These are phyloP conservation scores for Sycophila texana DNA, from an alignment of 2,888 invertebrate genomes.

Conservation along the genomic window DNA sequence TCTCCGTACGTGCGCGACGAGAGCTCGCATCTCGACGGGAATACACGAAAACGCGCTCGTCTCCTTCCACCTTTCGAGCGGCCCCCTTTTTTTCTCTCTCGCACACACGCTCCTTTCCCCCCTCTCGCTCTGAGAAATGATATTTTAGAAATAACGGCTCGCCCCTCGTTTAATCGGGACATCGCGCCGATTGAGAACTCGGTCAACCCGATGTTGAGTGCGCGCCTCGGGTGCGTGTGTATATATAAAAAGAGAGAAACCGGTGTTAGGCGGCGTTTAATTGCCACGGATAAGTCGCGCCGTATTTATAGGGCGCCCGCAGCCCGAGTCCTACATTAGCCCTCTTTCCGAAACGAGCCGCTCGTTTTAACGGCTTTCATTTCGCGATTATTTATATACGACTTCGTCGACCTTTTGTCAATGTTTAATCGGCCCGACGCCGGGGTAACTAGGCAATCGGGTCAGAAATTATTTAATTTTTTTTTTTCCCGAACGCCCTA, in stretches of 20 bases:
- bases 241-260: not conserved
- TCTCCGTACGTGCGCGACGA: slow-evolving; percentile 5
- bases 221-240: not conserved
- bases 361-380: not conserved
- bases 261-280: slow-evolving; percentile 33
- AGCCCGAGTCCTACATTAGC: not conserved
- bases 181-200: slow-evolving; percentile 46
- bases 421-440: no score
- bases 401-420: no score
- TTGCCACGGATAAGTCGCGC: slow-evolving; percentile 17
- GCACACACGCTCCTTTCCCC: not conserved
- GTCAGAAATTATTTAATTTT: no score
- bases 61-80: not conserved
- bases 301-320: slow-evolving; percentile 28
- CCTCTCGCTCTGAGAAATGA: slow-evolving; percentile 38
- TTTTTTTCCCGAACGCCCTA: no score
- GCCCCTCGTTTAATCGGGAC: slow-evolving; percentile 34
- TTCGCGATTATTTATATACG: no score
- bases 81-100: slow-evolving; percentile 3
- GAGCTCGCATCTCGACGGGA: slow-evolving; percentile 12
- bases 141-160: slow-evolving; percentile 48
- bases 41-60: not conserved
- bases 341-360: not conserved
- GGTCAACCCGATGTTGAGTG: slow-evolving; percentile 35
- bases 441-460: no score